phyloP scores from a whole-genome alignment of 2,888 invertebrate species.

The Fissipunctia ypsillon region DNA sequence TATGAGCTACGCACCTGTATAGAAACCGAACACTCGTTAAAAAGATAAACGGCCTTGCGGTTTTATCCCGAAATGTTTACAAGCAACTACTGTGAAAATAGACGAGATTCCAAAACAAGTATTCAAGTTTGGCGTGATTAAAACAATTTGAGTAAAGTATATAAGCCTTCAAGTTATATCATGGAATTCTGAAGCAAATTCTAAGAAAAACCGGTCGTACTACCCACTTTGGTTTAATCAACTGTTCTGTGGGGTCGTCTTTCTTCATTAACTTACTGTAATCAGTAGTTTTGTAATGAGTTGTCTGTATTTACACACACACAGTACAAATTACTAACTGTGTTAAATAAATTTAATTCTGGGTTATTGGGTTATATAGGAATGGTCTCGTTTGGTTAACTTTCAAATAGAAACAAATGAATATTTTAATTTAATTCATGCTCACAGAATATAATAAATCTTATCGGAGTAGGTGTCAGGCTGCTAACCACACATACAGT shows the following conservation, averaged over 20 bases:
- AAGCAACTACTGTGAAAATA: conserved; percentile 52
- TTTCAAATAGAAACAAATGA: not conserved
- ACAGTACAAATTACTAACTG: conserved; percentile 5
- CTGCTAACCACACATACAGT: not conserved
- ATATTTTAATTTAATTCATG: not conserved
- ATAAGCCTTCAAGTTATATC: conserved; percentile 15
- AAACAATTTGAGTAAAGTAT: conserved; percentile 49
- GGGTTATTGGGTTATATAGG: not conserved
- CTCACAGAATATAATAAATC: not conserved
- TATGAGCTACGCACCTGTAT: conserved; percentile 44
- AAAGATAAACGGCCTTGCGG: conserved; percentile 70
- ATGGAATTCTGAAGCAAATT: conserved; percentile 25
- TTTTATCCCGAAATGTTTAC: conserved; percentile 64
- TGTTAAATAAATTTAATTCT: conserved; percentile 15
- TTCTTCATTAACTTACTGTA: conserved; percentile 21
- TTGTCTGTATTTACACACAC: conserved; percentile 8
- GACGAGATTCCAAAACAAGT: conserved; percentile 59
- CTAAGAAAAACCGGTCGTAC: conserved; percentile 25
- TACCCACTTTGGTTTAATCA: conserved; percentile 17
- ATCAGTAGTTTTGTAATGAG: conserved; percentile 15
- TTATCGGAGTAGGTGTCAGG: not conserved
- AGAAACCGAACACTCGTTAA: conserved; percentile 64
- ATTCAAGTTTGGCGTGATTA: conserved; percentile 52
- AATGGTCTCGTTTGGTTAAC: not conserved
- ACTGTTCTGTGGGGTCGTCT: not conserved